These are phyloP conservation scores for Phoeniculus purpureus DNA, from an alignment of 2,797 vertebrate species.

Conservation along the genomic window DNA sequence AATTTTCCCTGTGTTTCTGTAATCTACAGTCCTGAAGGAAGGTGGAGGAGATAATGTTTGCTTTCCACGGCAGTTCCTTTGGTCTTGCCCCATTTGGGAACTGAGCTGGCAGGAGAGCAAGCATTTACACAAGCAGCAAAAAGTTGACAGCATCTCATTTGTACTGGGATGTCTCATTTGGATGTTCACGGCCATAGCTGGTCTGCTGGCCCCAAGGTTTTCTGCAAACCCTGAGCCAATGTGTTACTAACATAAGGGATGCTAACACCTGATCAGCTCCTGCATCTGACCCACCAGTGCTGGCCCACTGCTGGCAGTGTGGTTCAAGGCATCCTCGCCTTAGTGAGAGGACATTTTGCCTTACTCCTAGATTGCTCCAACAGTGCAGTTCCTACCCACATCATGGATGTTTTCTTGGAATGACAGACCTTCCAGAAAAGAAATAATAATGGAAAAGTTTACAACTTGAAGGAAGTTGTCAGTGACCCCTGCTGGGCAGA, in stretches of 20 bases:
- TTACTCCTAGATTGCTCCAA: not conserved
- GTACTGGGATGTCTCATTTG: not conserved
- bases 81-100: not conserved
- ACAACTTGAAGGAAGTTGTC: not conserved
- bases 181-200: not conserved
- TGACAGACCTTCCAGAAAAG: not conserved
- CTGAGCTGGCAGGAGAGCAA: not conserved
- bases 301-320: not conserved
- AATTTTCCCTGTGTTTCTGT: not conserved
- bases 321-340: not conserved
- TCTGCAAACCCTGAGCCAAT: not conserved
- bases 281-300: not conserved
- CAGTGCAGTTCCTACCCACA: not conserved
- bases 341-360: not conserved
- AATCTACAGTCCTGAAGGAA: not conserved
- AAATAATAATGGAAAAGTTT: not conserved
- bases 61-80: not conserved
- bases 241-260: accelerated
- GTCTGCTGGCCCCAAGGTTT: not conserved
- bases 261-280: not conserved
- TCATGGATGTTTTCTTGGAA: not conserved
- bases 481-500: not conserved
- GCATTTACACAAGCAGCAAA: accelerated
- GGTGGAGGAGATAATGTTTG: not conserved
- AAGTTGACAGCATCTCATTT: not conserved